Base-by-base conservation (phyloP, 2,797 vertebrate species). In the Chaunax sp. region DNA sequence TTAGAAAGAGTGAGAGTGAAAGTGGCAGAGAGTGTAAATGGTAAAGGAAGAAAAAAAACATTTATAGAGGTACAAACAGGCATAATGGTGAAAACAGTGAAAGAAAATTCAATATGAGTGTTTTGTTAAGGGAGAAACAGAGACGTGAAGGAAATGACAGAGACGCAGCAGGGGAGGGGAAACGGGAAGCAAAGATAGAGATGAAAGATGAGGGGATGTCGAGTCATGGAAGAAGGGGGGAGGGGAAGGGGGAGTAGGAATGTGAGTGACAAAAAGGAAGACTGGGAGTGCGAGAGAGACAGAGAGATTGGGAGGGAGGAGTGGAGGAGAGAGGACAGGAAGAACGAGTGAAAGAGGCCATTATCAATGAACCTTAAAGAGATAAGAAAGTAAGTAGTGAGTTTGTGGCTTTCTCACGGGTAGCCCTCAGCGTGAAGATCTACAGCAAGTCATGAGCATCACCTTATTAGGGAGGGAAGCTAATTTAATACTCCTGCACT, bases 381-480 rank as follows among this genome's bases (percentile, higher is more conserved):
- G 87, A 87, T 84, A 85, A 85, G 72, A 67, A 51, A 47, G 25
- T 40, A 65, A 66, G 59, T 46, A 64, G 43, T 25, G 26, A 49
- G 23, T 67, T 61, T 63, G 77, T 26, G 38, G 28, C 67, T 72
- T 86, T 88, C 83, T 83, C 84, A 82, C 47, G 51, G 46, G 25
- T 1, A 67, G 61, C 55, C 55, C 44, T 69, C 30, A 77, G 75
- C 16, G 73, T 54, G 65, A 59, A 60, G 28, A 72, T 37, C 47
- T 53, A 58, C 69, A 53, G 56, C 63, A 16, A 55, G 64, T 57
- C 49, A 8, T 62, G 72, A 75, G 60, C 72, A 79, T 80, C 80
- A 60, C 77, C 79, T 85, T 82, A 86, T 87, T 79, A 78, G 82
- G 71, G 22, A 71, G 74, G 40, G 47, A 62, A 53, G 46, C 65